Conservation (phyloP, 64 coral and sea anemone genomes). For the Actinia equina region DNA sequence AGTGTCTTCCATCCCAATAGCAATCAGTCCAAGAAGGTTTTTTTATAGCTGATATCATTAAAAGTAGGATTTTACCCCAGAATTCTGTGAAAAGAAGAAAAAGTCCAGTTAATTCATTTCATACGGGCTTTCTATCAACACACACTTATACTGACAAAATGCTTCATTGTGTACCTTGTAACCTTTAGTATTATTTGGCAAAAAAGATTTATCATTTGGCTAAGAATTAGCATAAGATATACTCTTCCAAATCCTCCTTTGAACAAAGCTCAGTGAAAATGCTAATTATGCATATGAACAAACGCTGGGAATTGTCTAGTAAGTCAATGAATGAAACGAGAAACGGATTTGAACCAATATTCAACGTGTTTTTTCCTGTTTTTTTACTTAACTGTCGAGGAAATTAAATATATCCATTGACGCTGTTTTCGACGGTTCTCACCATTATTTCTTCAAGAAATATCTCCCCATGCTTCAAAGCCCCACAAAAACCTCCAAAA, state of each 20-base stretch:
- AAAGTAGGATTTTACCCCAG: neutral
- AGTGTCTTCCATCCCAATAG: conserved; percentile 52
- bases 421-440: neutral
- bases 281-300: neutral
- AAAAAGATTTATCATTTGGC: neutral
- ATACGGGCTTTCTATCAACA: too few relatives aligned
- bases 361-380: neutral
- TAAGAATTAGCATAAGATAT: neutral
- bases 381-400: neutral
- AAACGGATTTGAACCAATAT: neutral
- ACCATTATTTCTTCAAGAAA: neutral
- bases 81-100: neutral
- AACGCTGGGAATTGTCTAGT: neutral
- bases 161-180: neutral
- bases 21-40: neutral
- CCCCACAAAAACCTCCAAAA: neutral
- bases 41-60: neutral
- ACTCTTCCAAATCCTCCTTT: neutral
- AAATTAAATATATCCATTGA: neutral
- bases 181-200: neutral
- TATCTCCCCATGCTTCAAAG: neutral
- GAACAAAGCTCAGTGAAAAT: neutral
- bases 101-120: neutral
- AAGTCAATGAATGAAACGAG: neutral
- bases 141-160: too few relatives aligned